Percentiles rank a stretch among this genome's conserved stretches.
Conservation (phyloP, 2,888 invertebrate genomes). For the Ecdyonurus torrentis region DNA sequence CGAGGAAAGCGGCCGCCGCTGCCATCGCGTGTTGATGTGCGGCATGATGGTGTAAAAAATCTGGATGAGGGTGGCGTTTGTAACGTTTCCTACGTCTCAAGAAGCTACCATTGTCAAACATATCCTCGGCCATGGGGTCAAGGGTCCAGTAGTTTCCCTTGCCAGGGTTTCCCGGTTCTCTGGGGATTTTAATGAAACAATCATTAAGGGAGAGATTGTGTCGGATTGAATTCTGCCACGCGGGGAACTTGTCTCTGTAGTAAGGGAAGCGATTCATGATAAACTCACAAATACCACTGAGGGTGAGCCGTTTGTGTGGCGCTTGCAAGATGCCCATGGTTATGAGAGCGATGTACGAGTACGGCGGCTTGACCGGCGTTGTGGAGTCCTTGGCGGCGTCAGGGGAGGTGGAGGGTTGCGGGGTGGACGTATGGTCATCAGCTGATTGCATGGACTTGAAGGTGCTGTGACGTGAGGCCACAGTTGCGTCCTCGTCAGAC, state of each 20-base stretch:
- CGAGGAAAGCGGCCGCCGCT: too few relatives aligned
- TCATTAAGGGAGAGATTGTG: constrained; percentile 92
- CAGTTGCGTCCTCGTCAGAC: constrained; percentile 21
- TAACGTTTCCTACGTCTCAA: constrained; percentile 85
- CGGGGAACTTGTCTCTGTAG: constrained; percentile 94
- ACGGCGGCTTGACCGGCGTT: constrained; percentile 81
- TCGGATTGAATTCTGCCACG: constrained; percentile 97
- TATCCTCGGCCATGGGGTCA: constrained; percentile 93
- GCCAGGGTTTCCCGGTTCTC: constrained; percentile 95
- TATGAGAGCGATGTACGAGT: constrained; percentile 96
- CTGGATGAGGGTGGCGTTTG: constrained; percentile 55
- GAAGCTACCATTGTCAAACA: constrained; percentile 99
- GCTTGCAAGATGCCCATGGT: constrained; percentile 98
- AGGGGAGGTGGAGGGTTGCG: background rate
- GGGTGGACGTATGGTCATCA: background rate
- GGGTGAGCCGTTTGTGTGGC: constrained; percentile 87
- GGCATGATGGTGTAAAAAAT: constrained; percentile 31
- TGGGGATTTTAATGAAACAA: constrained; percentile 95
- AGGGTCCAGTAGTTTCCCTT: constrained; percentile 86
- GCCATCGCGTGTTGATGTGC: constrained; percentile 43
- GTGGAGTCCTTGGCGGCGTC: constrained; percentile 7
- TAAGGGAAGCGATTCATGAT: constrained; percentile 96
- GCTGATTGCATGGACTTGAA: too few relatives aligned
- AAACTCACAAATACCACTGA: constrained; percentile 97
- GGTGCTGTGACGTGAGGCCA: constrained; percentile 24